Percentiles rank a stretch among this genome's conserved stretches.
These are phyloP conservation scores for Calliopsis andreniformis DNA, from an alignment of 1,140 invertebrate species.

Conservation along the genomic window DNA sequence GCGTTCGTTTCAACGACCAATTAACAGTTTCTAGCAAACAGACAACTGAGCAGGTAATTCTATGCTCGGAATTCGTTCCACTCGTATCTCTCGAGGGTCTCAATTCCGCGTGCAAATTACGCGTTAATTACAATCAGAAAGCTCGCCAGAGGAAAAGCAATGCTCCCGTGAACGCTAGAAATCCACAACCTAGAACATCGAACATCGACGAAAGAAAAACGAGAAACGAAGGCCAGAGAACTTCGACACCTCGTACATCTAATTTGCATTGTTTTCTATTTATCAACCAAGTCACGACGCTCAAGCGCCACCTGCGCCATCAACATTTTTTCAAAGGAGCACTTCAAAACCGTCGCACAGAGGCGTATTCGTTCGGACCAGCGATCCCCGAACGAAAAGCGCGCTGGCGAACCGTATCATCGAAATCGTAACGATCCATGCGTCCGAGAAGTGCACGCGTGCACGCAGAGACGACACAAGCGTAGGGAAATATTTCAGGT, in stretches of 20 bases:
- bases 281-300: constrained; percentile 22
- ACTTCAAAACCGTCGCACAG: constrained; percentile 24
- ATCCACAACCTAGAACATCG: not conserved
- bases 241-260: not conserved
- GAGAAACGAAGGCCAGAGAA: not conserved
- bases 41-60: not conserved
- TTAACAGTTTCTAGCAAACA: constrained; percentile 4
- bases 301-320: constrained; percentile 37
- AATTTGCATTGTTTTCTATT: constrained; percentile 33
- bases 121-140: constrained; percentile 13
- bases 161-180: not conserved
- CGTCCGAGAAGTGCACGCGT: too few species aligned
- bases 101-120: not conserved
- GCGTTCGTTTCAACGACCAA: constrained; percentile 1
- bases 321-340: constrained; percentile 9
- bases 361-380: not conserved
- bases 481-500: constrained; percentile 22
- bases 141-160: not conserved
- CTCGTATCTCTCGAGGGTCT: constrained; percentile 1
- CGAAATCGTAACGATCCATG: too few species aligned
- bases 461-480: too few species aligned
- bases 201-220: not conserved
- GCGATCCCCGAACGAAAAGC: not conserved
- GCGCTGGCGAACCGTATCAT: too few species aligned
- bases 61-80: constrained; percentile 19